Evolutionary conservation across 2,797 vertebrate genomes (phyloP).

Genomic region (Sebastes diploproa): DNA sequence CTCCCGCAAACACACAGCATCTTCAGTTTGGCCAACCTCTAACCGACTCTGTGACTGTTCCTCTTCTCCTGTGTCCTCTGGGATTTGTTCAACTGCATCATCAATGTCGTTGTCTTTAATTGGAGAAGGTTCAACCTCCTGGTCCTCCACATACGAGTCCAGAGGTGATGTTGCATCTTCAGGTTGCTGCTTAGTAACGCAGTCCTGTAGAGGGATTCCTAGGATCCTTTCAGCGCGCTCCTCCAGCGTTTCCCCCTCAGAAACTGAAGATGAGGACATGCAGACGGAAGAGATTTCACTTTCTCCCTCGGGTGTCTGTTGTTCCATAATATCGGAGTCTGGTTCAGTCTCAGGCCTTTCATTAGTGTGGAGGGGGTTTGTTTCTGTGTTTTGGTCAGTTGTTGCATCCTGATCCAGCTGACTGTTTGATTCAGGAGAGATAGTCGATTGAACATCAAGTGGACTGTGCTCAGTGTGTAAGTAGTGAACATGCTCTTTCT

Average conservation of each 20-base stretch:
- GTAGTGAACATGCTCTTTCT: conserved; percentile 77
- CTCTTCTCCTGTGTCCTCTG: conserved; percentile 14
- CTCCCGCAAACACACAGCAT: conserved; percentile 3
- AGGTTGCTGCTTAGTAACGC: conserved; percentile 13
- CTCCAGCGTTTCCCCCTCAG: conserved; percentile 60
- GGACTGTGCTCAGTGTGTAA: conserved; percentile 35
- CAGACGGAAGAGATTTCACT: not conserved
- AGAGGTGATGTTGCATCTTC: not conserved
- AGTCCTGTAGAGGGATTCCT: conserved; percentile 60
- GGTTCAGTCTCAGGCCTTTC: not conserved
- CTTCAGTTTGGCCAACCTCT: conserved; percentile 8
- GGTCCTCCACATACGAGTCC: not conserved
- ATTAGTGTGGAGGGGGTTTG: not conserved
- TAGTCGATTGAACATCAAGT: not conserved
- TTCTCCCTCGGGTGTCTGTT: conserved; percentile 4
- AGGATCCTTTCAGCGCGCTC: conserved; percentile 67
- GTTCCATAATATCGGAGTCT: conserved; percentile 11
- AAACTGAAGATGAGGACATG: not conserved
- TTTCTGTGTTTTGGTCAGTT: conserved; percentile 28
- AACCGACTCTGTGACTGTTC: not conserved
- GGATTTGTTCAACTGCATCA: conserved; percentile 1
- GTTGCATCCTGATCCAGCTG: conserved; percentile 12
- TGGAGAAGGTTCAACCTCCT: not conserved
- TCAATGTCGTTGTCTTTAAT: not conserved
- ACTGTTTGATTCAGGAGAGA: conserved; percentile 14